These are phyloP conservation scores for Teleogryllus occipitalis DNA, from an alignment of 1,140 invertebrate genomes.

Conservation along the genomic window DNA sequence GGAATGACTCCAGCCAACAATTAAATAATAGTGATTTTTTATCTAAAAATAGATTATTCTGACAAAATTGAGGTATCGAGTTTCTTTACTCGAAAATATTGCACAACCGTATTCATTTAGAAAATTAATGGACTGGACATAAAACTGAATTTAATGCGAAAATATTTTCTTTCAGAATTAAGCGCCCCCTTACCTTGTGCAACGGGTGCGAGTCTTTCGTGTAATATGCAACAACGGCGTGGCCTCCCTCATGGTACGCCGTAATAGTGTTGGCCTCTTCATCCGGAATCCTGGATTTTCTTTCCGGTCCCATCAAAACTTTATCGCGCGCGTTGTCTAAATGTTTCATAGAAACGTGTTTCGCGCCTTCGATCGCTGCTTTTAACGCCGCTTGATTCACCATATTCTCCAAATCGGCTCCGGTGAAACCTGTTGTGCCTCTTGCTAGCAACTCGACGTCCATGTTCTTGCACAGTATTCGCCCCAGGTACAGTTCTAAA, in stretches of 20 bases:
- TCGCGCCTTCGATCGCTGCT: constrained; percentile 86
- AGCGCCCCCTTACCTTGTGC: constrained; percentile 44
- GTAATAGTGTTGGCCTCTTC: constrained; percentile 53
- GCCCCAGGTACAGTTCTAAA: constrained; percentile 75
- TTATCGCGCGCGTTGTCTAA: constrained; percentile 92
- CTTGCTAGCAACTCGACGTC: constrained; percentile 79
- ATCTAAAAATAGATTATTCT: too few species aligned
- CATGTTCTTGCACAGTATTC: constrained; percentile 60
- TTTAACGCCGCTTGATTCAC: constrained; percentile 60
- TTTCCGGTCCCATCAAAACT: constrained; percentile 75
- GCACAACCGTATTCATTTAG: too few species aligned
- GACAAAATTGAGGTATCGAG: too few species aligned
- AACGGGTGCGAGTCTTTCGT: constrained; percentile 50
- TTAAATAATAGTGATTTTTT: too few species aligned
- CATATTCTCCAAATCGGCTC: constrained; percentile 96
- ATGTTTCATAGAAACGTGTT: constrained; percentile 83
- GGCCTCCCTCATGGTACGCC: constrained; percentile 60
- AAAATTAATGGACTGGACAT: too few species aligned
- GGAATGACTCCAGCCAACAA: too few species aligned
- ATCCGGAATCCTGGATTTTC: constrained; percentile 47
- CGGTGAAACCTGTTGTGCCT: constrained; percentile 90
- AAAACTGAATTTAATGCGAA: too few species aligned
- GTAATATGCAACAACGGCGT: constrained; percentile 55
- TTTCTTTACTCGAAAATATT: too few species aligned
- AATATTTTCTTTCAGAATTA: too few species aligned